These are phyloP conservation scores for Syrrhaptes paradoxus DNA, from an alignment of 2,113 vertebrate species.

Conservation along the genomic window DNA sequence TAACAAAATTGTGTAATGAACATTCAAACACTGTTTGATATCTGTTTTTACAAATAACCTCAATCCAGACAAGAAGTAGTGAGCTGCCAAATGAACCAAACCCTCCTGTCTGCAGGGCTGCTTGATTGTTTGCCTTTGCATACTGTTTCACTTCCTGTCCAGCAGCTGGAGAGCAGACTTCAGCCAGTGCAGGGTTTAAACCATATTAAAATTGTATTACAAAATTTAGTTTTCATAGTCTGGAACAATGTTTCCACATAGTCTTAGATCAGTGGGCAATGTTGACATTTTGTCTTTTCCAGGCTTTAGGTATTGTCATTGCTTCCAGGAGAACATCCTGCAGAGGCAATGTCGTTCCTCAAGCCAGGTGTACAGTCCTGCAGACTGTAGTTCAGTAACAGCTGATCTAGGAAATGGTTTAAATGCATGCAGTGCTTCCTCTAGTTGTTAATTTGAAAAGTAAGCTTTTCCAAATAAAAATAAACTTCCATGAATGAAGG, in stretches of 20 bases:
- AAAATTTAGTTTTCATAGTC: not conserved
- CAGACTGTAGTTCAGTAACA: not conserved
- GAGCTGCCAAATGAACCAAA: not conserved
- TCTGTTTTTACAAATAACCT: not conserved
- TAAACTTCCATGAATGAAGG: not conserved
- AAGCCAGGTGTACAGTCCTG: not conserved
- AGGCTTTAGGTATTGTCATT: not conserved
- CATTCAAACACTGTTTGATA: not conserved
- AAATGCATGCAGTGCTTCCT: not conserved
- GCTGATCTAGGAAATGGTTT: not conserved
- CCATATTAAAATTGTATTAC: not conserved
- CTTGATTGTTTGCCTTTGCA: not conserved
- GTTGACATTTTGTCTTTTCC: not conserved
- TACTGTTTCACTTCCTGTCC: not conserved
- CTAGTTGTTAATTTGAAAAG: not conserved
- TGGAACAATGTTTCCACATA: not conserved
- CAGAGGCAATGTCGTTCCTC: not conserved
- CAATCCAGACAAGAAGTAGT: not conserved
- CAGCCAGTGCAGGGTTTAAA: not conserved
- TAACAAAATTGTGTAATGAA: not conserved
- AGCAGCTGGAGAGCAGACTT: not conserved
- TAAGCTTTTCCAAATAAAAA: not conserved
- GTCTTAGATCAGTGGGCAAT: not conserved
- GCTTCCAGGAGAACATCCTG: not conserved
- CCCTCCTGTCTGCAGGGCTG: not conserved